phyloP scores from a whole-genome alignment of 2,797 vertebrate genomes.

The Mycteria americana region DNA sequence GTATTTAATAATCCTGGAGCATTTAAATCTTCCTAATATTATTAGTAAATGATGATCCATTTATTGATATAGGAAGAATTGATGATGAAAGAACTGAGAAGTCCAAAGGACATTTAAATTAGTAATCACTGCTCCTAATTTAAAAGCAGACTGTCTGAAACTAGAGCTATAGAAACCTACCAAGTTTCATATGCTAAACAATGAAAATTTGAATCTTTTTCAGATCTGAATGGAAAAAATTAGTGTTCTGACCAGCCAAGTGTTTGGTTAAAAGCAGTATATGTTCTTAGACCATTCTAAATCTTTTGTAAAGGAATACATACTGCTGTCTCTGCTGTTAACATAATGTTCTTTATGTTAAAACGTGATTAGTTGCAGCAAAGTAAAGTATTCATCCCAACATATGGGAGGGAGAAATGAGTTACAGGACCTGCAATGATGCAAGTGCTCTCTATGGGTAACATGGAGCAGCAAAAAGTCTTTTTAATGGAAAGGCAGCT shows the following conservation, averaged over 20 bases:
- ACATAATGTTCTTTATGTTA: background rate
- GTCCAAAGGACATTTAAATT: conserved; percentile 13
- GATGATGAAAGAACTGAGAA: background rate
- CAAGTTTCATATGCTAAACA: background rate
- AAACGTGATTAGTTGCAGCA: background rate
- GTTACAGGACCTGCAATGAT: background rate
- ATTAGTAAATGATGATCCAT: conserved; percentile 33
- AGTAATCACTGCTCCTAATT: conserved; percentile 1
- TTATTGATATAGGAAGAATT: background rate
- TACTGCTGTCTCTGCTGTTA: background rate
- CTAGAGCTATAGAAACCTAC: background rate
- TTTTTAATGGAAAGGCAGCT: background rate
- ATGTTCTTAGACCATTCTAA: background rate
- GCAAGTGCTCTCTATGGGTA: background rate
- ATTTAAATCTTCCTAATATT: conserved; percentile 1
- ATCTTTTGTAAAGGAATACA: background rate
- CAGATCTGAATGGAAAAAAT: background rate
- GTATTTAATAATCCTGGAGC: conserved; percentile 7
- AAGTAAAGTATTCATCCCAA: background rate
- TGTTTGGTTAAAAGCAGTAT: background rate
- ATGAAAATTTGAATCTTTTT: background rate
- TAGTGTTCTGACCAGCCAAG: background rate
- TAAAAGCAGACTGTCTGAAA: background rate
- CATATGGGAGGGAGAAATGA: background rate
- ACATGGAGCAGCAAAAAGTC: background rate